Evolutionary conservation across 30 jellyfish, hydroid and myxozoan species (phyloP).

Genomic region (Chironex yamaguchii): DNA sequence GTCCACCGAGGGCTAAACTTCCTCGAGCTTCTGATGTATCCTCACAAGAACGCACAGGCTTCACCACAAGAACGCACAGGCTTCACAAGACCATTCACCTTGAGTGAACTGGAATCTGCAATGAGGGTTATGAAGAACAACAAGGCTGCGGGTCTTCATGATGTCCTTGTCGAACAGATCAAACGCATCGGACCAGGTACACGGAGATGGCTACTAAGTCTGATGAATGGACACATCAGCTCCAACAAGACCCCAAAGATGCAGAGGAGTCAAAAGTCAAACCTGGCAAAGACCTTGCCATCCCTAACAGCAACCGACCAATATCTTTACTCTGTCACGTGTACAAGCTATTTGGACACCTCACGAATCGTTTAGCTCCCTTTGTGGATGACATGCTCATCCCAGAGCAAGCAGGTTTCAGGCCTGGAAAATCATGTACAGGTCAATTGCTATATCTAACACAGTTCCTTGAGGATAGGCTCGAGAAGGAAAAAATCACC

Average conservation of each 20-base stretch:
- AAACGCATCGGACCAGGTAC: neutral
- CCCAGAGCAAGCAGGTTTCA: neutral
- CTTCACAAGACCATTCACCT: neutral
- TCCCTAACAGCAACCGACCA: neutral
- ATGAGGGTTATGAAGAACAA: neutral
- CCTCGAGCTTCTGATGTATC: neutral
- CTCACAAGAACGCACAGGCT: neutral
- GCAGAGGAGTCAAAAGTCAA: neutral
- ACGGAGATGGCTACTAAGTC: neutral
- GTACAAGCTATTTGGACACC: neutral
- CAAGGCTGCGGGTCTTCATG: neutral
- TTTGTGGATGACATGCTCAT: neutral
- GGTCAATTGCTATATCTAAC: neutral
- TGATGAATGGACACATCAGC: neutral
- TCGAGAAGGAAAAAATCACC: neutral
- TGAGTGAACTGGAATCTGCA: neutral
- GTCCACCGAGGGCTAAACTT: neutral
- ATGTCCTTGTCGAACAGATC: neutral
- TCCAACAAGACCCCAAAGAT: neutral
- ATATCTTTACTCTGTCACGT: neutral
- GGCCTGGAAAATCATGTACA: neutral
- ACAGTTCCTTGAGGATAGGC: neutral
- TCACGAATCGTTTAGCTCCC: neutral
- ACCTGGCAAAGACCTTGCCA: neutral
- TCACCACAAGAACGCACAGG: neutral